Evolutionary conservation across 2,888 invertebrate genomes (phyloP), one percentile per base, ranked within the genome.

Genomic region (Hemaris fuciformis): DNA sequence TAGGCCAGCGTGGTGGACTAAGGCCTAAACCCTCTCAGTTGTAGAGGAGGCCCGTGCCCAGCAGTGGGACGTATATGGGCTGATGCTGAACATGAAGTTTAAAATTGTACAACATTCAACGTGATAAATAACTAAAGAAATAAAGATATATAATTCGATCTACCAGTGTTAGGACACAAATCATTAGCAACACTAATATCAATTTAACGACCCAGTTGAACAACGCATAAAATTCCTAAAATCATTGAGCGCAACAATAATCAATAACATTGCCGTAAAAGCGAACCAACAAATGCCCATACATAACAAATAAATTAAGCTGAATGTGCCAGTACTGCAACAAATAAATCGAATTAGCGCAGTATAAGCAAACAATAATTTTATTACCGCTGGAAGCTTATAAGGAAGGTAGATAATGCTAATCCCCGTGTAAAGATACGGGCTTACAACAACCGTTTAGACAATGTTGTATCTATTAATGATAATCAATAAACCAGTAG

Each of bases 331-430:
- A 73, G 72, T 75, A 76, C 73, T 67, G 62, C 27, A 62, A 63
- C 64, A 67, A 72, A 78, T 81, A 77, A 77, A 82, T 77, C 70
- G 68, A 75, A 76, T 79, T 76, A 81, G 70, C 71, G 69, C 70
- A 67, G 23, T 57, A 34, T 57, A 10, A n/a, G 41, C 8, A 23
- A 61, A 69, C 66, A 71, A 68, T 73, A 69, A 74, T 75, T 72
- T 71, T 63, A 65, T 66, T 69, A 62, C 61, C 34, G 61, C 59
- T 63, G 20, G 27, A 60, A 60, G 62, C 79, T 70, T 79, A 76
- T 76, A 81, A 74, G 80, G 81, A 69, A 76, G 69, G 67, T 64
- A 70, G 74, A 76, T 77, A 79, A 70, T 69, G 67, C 68, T 77
- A 77, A 79, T 77, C 72, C 67, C 31, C 48, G 23, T 60, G 61